Percentiles rank a stretch among this genome's conserved stretches.
Evolutionary conservation across 2,113 vertebrate genomes (phyloP).

Genomic region (Mirounga angustirostris): DNA sequence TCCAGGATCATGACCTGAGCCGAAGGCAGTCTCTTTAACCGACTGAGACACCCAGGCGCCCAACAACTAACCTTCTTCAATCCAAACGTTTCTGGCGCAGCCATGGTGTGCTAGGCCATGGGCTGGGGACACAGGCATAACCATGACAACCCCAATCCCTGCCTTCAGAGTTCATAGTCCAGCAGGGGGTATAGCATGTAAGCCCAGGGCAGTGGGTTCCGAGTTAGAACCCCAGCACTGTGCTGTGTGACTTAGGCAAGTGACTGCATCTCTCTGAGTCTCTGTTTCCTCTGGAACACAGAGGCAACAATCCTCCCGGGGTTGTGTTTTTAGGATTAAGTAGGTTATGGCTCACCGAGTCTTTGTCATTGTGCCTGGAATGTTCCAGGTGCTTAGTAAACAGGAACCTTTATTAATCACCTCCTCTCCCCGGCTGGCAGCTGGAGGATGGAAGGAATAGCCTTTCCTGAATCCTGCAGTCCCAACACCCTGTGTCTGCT

Average conservation of each 20-base stretch:
- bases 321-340: slow-evolving; percentile 66
- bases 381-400: slow-evolving; percentile 80
- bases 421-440: slow-evolving; percentile 29
- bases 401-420: slow-evolving; percentile 81
- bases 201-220: not conserved
- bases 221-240: not conserved
- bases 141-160: not conserved
- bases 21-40: too few relatives aligned
- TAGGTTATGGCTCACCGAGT: slow-evolving; percentile 52
- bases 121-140: not conserved
- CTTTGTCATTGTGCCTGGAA: slow-evolving; percentile 75
- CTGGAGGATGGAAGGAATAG: not conserved
- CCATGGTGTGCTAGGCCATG: not conserved
- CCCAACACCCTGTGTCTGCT: not conserved
- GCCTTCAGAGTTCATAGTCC: not conserved
- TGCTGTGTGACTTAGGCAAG: not conserved
- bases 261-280: not conserved
- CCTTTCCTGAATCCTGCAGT: not conserved
- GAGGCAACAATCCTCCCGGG: slow-evolving; percentile 24
- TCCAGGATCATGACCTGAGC: too few relatives aligned
- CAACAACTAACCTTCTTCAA: not conserved
- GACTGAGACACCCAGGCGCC: too few relatives aligned
- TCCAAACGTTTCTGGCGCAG: not conserved
- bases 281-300: slow-evolving; percentile 47
- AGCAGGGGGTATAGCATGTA: not conserved